Evolutionary conservation across 2,888 invertebrate genomes (phyloP), one percentile per base, ranked within the genome.

Genomic region (Zygogramma bicolorata): DNA sequence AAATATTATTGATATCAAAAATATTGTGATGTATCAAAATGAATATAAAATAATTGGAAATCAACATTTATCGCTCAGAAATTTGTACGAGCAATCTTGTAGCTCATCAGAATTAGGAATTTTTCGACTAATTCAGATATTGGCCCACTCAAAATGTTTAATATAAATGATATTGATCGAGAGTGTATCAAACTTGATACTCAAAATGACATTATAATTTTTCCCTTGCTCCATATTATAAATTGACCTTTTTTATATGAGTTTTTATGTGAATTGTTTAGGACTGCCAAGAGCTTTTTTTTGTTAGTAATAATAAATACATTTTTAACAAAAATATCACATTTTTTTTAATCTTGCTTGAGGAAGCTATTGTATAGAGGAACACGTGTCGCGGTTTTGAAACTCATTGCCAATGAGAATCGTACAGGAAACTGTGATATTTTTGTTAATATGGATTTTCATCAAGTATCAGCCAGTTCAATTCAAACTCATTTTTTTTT

Each of bases 21-120:
- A 65, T 63, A 42, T 70, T 59, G 42, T 59, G 27, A 59, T 42
- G 27, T 25, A 40, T 31, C 29, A 65, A 22, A 63, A 65, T 42
- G 25, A 46, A 29, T 70, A 42, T 65, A 63, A 59, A 63, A 29
- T 70, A 59, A 60, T 70, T 42, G 70, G 70, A 29, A 70, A 42
- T 29, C 63, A 63, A 70, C 49, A 18, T 59, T 29, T 20, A 18
- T 57, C 20, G 15, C 29, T 59, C 34, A 42, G 34, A 34, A 29
- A 38, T 65, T 65, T 70, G 53, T 65, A 70, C 49, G 49, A 58
- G n/a, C 40, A 46, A 29, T 65, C 70, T 22, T 70, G 70, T 46
- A 59, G 65, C 20, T 70, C 70, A 42, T 70, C 70, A 31, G 59
- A 65, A 65, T 40, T 65, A 42, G 59, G 65, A 34, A 70, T 70